These are phyloP conservation scores for Caenorhabditis japonica DNA, from an alignment of 2,888 invertebrate species.

Conservation along the genomic window DNA sequence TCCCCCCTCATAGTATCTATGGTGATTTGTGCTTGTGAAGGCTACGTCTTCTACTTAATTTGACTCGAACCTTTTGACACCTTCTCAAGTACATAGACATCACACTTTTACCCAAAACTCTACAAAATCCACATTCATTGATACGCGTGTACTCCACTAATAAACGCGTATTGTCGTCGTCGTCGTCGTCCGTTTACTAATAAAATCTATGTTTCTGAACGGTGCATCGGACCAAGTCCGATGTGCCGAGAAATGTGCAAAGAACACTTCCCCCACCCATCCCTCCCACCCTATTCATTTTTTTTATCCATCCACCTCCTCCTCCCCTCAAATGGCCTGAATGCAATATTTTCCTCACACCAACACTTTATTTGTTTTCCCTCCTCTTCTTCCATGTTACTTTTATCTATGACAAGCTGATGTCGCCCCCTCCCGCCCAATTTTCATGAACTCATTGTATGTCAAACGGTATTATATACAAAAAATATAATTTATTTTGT, in stretches of 20 bases:
- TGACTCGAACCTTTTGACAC: no score
- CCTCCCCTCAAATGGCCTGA: no score
- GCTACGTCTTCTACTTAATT: neutral
- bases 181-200: constrained; percentile 20
- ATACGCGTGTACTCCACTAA: constrained; percentile 45
- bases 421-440: neutral
- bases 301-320: no score
- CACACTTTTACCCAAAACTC: neutral
- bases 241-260: constrained; percentile 15
- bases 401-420: constrained; percentile 25
- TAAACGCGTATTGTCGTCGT: constrained; percentile 34
- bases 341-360: constrained; percentile 31
- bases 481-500: constrained; percentile 21
- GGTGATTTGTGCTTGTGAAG: constrained; percentile 1
- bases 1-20: constrained; percentile 34
- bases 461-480: constrained; percentile 44
- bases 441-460: constrained; percentile 48
- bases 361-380: no score
- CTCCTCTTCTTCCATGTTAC: constrained; percentile 5
- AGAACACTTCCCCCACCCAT: neutral
- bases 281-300: no score
- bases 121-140: neutral
- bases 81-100: no score
- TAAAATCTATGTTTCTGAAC: constrained; percentile 8
- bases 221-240: constrained; percentile 45